phyloP scores from a whole-genome alignment of 2,888 invertebrate species.

The Prostheceraeus crozeri region DNA sequence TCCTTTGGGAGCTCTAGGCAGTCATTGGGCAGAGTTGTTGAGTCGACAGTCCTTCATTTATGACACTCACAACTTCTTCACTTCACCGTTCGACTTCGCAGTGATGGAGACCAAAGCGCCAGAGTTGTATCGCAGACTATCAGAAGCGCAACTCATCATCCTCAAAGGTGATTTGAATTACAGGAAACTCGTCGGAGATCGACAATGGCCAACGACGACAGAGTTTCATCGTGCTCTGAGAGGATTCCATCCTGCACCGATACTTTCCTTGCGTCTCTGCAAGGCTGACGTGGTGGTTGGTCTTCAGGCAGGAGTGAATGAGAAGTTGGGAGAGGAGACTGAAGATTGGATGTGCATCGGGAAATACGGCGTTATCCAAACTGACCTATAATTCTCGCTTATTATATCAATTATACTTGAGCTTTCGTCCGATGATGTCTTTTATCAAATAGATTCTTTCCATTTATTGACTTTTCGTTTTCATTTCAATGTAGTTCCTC shows the following conservation, averaged over 20 bases:
- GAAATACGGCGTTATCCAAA: constrained; percentile 71
- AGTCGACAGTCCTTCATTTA: constrained; percentile 35
- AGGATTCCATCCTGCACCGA: constrained; percentile 73
- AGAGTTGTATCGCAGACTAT: constrained; percentile 66
- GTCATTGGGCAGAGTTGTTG: neutral
- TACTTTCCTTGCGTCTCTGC: constrained; percentile 74
- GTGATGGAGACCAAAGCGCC: constrained; percentile 66
- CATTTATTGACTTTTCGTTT: too few species aligned
- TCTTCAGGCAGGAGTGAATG: constrained; percentile 62
- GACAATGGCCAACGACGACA: constrained; percentile 66
- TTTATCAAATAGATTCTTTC: too few species aligned
- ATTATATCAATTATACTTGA: too few species aligned
- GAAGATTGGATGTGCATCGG: constrained; percentile 72
- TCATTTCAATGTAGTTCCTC: too few species aligned
- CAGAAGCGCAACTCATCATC: constrained; percentile 65
- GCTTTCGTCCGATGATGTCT: too few species aligned
- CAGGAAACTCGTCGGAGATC: constrained; percentile 79
- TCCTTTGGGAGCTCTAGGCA: constrained; percentile 20
- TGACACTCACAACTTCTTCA: constrained; percentile 68
- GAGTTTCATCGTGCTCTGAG: constrained; percentile 65
- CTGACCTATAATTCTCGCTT: too few species aligned
- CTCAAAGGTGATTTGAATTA: constrained; percentile 93
- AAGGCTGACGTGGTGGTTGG: constrained; percentile 83
- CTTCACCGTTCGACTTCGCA: constrained; percentile 69
- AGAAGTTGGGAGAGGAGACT: constrained; percentile 49